These are phyloP conservation scores for Automeris io DNA, from an alignment of 2,888 invertebrate species.

Conservation along the genomic window DNA sequence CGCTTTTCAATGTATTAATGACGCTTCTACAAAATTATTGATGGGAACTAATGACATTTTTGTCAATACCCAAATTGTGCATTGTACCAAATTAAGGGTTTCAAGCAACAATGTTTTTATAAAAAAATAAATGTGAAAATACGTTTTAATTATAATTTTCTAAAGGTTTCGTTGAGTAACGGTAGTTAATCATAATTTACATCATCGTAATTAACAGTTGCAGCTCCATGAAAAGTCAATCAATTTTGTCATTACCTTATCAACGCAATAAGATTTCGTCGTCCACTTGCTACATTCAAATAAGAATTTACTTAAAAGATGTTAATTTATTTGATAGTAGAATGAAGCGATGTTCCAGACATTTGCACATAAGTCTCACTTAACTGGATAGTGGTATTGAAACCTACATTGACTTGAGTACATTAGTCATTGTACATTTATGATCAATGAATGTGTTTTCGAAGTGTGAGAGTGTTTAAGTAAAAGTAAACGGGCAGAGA, in stretches of 20 bases:
- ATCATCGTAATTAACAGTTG: conserved; percentile 42
- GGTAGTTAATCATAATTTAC: no score
- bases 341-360: neutral
- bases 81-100: no score
- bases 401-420: conserved; percentile 11
- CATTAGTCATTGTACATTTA: conserved; percentile 23
- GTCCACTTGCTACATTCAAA: conserved; percentile 53
- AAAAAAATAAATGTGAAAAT: no score
- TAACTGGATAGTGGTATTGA: neutral
- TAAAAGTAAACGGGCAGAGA: neutral
- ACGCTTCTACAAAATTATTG: conserved; percentile 59
- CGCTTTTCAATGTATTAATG: conserved; percentile 66
- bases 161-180: no score
- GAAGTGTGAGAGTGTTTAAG: neutral
- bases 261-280: conserved; percentile 47
- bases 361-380: neutral
- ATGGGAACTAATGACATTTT: conserved; percentile 46
- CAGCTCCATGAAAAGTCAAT: conserved; percentile 45
- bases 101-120: no score
- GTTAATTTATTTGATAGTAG: neutral
- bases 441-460: conserved; percentile 16
- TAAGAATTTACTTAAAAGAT: conserved; percentile 46
- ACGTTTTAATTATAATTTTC: no score
- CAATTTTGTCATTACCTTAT: conserved; percentile 37
- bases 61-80: conserved; percentile 42